Conservation (phyloP, 2,797 vertebrate species). For the Anguilla pacifica region DNA sequence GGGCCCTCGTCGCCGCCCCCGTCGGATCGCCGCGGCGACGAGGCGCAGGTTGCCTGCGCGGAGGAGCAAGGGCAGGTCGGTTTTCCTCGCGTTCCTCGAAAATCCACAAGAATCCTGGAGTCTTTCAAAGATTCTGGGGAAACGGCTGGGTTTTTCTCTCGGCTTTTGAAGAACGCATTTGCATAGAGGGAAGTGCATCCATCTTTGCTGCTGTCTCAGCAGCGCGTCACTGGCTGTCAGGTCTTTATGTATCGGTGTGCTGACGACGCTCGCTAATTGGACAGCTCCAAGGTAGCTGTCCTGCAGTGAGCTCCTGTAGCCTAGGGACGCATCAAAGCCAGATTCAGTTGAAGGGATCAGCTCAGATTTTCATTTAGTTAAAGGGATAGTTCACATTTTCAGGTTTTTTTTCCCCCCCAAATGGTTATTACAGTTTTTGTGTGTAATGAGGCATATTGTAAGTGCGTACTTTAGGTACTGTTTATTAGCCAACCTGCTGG, state of each 20-base stretch:
- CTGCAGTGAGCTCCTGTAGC: background rate
- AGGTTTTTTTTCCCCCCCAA: background rate
- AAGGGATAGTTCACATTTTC: background rate
- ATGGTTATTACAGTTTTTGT: background rate
- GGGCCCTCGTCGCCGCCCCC: conserved; percentile 55
- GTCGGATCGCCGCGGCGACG: background rate
- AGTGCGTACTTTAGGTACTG: background rate
- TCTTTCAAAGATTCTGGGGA: background rate
- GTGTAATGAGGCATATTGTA: background rate
- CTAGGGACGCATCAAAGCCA: background rate
- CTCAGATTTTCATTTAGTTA: background rate
- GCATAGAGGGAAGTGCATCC: background rate
- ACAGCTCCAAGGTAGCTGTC: background rate
- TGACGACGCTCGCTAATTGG: background rate
- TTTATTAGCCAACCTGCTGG: background rate
- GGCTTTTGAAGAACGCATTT: background rate
- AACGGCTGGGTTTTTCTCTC: background rate
- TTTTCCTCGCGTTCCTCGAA: background rate
- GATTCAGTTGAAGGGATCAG: background rate
- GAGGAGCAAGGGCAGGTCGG: conserved; percentile 39
- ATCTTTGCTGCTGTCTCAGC: background rate
- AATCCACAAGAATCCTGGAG: too few species aligned
- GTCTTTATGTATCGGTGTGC: background rate
- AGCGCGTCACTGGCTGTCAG: background rate
- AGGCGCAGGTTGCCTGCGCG: background rate